phyloP scores from a whole-genome alignment of 2,888 invertebrate species.

The Colostygia pectinataria region DNA sequence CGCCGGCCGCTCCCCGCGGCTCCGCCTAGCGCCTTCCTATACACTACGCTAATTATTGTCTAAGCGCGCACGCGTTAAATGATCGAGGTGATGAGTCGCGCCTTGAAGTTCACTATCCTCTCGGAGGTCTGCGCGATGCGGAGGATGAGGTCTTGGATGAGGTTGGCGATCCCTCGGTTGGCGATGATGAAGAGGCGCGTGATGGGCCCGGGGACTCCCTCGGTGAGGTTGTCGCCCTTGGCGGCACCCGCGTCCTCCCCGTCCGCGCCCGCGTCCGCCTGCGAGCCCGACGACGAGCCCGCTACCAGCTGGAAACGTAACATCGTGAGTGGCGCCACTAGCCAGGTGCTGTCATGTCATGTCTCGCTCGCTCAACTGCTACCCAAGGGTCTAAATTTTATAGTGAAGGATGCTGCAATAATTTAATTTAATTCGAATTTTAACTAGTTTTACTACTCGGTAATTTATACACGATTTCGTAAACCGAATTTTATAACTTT shows the following conservation, averaged over 20 bases:
- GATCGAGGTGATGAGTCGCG: constrained; percentile 94
- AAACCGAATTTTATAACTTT: too few species aligned
- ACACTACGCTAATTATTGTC: constrained; percentile 62
- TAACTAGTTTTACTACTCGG: too few species aligned
- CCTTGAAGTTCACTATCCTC: constrained; percentile 96
- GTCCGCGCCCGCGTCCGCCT: constrained; percentile 77
- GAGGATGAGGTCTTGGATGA: constrained; percentile 93
- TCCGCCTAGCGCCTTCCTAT: constrained; percentile 17
- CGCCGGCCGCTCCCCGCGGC: constrained; percentile 14
- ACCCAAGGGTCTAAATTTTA: too few species aligned
- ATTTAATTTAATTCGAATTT: not conserved
- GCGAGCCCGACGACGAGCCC: constrained; percentile 84
- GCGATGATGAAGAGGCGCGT: constrained; percentile 94
- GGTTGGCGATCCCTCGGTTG: constrained; percentile 93
- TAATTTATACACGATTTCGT: too few species aligned
- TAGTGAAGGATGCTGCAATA: not conserved
- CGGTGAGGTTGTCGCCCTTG: constrained; percentile 87
- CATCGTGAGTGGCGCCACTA: not conserved
- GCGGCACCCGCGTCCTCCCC: constrained; percentile 81
- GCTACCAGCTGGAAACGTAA: constrained; percentile 86
- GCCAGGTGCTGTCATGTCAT: too few species aligned
- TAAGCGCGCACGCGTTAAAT: constrained; percentile 84
- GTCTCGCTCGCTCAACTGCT: too few species aligned
- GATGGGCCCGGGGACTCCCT: constrained; percentile 94
- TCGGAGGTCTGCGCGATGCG: constrained; percentile 95